phyloP scores from a whole-genome alignment of 2,797 vertebrate species.

The Lithobates pipiens region DNA sequence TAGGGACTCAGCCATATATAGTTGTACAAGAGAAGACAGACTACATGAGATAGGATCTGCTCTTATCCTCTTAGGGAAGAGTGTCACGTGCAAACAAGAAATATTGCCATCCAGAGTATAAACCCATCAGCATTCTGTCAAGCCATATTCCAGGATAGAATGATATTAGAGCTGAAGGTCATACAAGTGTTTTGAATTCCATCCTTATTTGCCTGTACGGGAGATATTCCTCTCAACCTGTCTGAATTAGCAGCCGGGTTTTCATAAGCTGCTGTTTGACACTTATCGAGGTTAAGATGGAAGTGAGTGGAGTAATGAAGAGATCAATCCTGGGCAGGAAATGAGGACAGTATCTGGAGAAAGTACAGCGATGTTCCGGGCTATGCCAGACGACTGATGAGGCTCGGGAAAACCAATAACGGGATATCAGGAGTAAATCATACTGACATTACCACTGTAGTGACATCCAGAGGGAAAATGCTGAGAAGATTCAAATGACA shows the following conservation, averaged over 20 bases:
- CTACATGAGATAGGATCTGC: slow-evolving; percentile 20
- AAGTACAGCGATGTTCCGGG: not conserved
- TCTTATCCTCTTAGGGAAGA: slow-evolving; percentile 59
- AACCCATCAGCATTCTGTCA: slow-evolving; percentile 61
- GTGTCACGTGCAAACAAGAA: slow-evolving; percentile 47
- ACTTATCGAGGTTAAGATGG: slow-evolving; percentile 44
- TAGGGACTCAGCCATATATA: slow-evolving; percentile 15
- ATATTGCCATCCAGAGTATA: slow-evolving; percentile 46
- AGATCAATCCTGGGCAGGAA: not conserved
- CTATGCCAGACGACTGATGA: slow-evolving; percentile 35
- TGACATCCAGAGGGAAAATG: slow-evolving; percentile 1
- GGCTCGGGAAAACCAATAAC: not conserved
- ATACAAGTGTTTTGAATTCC: slow-evolving; percentile 60
- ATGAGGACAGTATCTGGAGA: not conserved
- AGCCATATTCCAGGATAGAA: slow-evolving; percentile 56
- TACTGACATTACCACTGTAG: not conserved
- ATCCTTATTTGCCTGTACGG: slow-evolving; percentile 14
- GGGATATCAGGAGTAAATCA: slow-evolving; percentile 13
- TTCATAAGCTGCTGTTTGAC: slow-evolving; percentile 56
- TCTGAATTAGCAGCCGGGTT: slow-evolving; percentile 47
- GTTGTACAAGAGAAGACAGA: slow-evolving; percentile 22
- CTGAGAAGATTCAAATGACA: slow-evolving; percentile 12
- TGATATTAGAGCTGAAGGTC: slow-evolving; percentile 61
- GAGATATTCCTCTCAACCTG: slow-evolving; percentile 49
- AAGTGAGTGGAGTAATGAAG: slow-evolving; percentile 28